A percentile compares a stretch with the other conserved stretches of the same genome.
These are phyloP conservation scores for Drosophila tani DNA, from an alignment of 1,140 invertebrate genomes.

Conservation along the genomic window DNA sequence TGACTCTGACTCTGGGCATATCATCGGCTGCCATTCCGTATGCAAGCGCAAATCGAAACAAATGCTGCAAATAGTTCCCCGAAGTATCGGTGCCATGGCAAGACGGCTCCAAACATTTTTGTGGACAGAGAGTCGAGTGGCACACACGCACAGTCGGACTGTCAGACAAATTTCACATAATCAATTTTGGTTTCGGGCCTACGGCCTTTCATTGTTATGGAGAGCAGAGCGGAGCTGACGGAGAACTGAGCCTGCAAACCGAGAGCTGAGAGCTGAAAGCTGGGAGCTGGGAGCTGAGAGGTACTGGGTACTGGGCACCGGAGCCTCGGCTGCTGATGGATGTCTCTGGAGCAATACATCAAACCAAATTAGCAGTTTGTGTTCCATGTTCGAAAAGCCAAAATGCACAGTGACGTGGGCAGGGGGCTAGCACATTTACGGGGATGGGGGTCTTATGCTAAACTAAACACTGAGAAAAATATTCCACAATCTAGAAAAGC, in stretches of 20 bases:
- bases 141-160: constrained; percentile 27
- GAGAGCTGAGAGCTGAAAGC: neutral
- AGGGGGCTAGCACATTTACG: constrained; percentile 27
- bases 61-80: constrained; percentile 39
- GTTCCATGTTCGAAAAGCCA: constrained; percentile 48
- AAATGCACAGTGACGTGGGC: constrained; percentile 47
- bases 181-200: constrained; percentile 61
- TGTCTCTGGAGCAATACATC: constrained; percentile 78
- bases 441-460: neutral
- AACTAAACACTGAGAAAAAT: neutral
- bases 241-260: neutral
- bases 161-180: constrained; percentile 62
- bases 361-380: constrained; percentile 80
- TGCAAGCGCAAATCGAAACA: constrained; percentile 45
- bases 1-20: neutral
- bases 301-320: neutral
- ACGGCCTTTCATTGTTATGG: constrained; percentile 32
- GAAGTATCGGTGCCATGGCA: constrained; percentile 26
- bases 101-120: constrained; percentile 31
- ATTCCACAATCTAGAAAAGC: neutral
- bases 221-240: neutral
- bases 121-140: constrained; percentile 1
- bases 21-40: neutral
- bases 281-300: constrained; percentile 4
- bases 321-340: constrained; percentile 62